phyloP scores from a whole-genome alignment of 2,113 vertebrate genomes.

The Ailurus styani region DNA sequence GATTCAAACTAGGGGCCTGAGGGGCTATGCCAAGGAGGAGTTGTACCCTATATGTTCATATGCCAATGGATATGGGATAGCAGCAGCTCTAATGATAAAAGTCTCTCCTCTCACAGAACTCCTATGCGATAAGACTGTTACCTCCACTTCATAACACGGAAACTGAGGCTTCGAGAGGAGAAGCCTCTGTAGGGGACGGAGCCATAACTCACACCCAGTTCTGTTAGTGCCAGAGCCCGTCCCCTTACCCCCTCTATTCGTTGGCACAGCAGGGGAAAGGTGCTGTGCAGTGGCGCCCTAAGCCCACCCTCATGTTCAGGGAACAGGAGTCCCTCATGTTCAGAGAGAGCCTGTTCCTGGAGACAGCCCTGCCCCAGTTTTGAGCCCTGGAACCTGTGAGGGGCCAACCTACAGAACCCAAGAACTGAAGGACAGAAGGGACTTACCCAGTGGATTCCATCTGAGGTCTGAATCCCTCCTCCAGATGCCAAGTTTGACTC shows the following conservation, averaged over 20 bases:
- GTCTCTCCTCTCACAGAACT: background rate
- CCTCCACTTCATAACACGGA: background rate
- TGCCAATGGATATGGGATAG: fast-evolving
- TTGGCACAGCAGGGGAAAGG: background rate
- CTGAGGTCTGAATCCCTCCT: background rate
- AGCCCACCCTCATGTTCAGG: fast-evolving
- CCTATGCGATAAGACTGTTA: background rate
- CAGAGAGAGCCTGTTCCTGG: background rate
- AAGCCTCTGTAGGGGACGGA: background rate
- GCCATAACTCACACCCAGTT: background rate
- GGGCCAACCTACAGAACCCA: background rate
- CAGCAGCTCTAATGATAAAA: background rate
- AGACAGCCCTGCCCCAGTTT: background rate
- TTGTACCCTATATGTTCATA: background rate
- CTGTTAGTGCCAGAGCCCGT: background rate
- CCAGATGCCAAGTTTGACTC: background rate
- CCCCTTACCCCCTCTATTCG: fast-evolving
- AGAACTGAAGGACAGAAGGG: background rate
- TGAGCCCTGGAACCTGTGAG: background rate
- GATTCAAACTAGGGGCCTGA: background rate
- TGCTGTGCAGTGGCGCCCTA: fast-evolving
- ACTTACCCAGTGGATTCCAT: too few species aligned
- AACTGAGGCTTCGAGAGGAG: background rate
- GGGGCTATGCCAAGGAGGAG: too few species aligned
- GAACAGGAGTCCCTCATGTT: background rate